Evolutionary conservation across 1,140 invertebrate genomes (phyloP).

Genomic region (Pogonomyrmex barbatus): DNA sequence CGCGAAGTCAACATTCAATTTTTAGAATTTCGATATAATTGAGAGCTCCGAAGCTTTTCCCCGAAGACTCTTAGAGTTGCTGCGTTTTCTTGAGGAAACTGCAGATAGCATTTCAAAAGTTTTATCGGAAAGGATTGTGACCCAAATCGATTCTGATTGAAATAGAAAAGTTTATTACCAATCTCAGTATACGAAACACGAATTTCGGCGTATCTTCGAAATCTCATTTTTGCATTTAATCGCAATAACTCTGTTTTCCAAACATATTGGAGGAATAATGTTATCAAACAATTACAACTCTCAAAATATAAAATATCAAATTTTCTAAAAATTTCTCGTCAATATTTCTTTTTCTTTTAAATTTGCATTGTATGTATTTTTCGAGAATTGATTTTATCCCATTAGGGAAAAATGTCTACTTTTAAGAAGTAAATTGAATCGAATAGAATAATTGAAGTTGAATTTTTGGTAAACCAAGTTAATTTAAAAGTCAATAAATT

Average conservation of each 20-base stretch:
- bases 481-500: conserved; percentile 7
- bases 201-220: background rate
- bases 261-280: background rate
- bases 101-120: background rate
- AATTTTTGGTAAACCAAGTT: background rate
- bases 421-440: background rate
- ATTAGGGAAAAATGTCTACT: background rate
- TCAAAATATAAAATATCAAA: background rate
- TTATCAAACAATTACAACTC: background rate
- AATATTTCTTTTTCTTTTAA: background rate
- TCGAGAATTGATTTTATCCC: background rate
- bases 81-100: background rate
- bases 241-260: background rate
- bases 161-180: background rate
- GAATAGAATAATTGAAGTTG: background rate
- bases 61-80: background rate
- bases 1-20: background rate
- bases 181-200: background rate
- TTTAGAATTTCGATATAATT: background rate
- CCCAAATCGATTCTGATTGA: background rate
- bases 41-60: background rate
- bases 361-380: background rate
- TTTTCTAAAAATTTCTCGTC: background rate
- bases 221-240: background rate
- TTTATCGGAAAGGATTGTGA: background rate